Percentiles rank a stretch among this genome's conserved stretches.
These are phyloP conservation scores for Xiphophorus couchianus DNA, from an alignment of 2,113 vertebrate genomes.

Conservation along the genomic window DNA sequence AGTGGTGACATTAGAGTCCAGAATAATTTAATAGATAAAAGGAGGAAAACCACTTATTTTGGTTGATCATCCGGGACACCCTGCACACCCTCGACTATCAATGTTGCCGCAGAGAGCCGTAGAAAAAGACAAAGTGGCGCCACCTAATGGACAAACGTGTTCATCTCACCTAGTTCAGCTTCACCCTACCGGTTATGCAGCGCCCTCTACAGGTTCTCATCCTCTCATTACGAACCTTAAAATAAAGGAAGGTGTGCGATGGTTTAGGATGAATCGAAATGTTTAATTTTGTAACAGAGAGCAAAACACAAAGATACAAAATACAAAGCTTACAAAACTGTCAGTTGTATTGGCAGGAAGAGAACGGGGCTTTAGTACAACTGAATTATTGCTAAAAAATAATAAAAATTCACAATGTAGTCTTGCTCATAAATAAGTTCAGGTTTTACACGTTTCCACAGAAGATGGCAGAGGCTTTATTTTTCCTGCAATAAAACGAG, in stretches of 20 bases:
- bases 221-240: too few relatives aligned
- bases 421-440: conserved; percentile 57
- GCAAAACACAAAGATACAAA: conserved; percentile 71
- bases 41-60: too few relatives aligned
- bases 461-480: neutral
- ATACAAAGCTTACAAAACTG: conserved; percentile 45
- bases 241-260: neutral
- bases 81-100: too few relatives aligned
- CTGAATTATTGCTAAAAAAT: conserved; percentile 55
- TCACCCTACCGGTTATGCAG: neutral
- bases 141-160: too few relatives aligned
- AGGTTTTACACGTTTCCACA: conserved; percentile 24
- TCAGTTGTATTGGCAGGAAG: conserved; percentile 32
- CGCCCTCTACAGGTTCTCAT: neutral
- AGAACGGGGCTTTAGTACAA: conserved; percentile 42
- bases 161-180: too few relatives aligned
- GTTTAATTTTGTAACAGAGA: conserved; percentile 60
- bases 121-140: too few relatives aligned
- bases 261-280: conserved; percentile 19
- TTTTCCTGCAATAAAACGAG: neutral
- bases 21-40: too few relatives aligned
- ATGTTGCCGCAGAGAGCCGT: too few relatives aligned
- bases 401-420: conserved; percentile 36
- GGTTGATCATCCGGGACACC: too few relatives aligned
- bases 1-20: too few relatives aligned